phyloP scores from a whole-genome alignment of 1,140 invertebrate species.

The Carposina sasakii region DNA sequence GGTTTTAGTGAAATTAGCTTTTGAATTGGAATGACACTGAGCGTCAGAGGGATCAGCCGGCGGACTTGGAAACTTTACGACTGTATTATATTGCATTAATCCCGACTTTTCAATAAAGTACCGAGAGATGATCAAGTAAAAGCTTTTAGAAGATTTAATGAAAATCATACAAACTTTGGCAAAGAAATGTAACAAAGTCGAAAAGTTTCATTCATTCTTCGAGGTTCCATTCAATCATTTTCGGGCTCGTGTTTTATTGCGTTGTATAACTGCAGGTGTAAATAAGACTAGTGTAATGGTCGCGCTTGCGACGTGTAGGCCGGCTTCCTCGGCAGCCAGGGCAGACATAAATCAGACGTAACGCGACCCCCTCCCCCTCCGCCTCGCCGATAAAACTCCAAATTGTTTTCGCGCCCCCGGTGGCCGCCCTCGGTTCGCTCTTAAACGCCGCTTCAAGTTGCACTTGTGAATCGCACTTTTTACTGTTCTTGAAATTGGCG shows the following conservation, averaged over 20 bases:
- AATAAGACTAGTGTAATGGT: too few relatives aligned
- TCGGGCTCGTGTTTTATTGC: too few relatives aligned
- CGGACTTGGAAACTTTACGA: slow-evolving; percentile 34
- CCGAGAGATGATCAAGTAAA: too few relatives aligned
- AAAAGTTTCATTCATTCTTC: too few relatives aligned
- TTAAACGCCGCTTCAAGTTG: slow-evolving; percentile 70
- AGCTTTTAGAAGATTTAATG: too few relatives aligned
- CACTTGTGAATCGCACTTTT: slow-evolving; percentile 70
- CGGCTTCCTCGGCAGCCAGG: too few relatives aligned
- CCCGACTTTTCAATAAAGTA: slow-evolving; percentile 21
- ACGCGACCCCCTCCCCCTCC: slow-evolving; percentile 44
- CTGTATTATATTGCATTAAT: slow-evolving; percentile 28
- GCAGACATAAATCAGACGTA: slow-evolving; percentile 63
- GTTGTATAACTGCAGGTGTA: too few relatives aligned
- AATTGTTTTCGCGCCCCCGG: slow-evolving; percentile 68
- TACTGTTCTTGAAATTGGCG: slow-evolving; percentile 67
- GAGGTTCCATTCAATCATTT: too few relatives aligned
- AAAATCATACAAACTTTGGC: too few relatives aligned
- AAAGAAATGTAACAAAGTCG: too few relatives aligned
- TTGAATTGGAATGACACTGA: slow-evolving; percentile 60
- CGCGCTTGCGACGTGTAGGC: too few relatives aligned
- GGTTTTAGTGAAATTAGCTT: slow-evolving; percentile 69
- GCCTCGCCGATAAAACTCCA: slow-evolving; percentile 62
- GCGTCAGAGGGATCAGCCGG: slow-evolving; percentile 23
- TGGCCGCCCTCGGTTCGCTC: slow-evolving; percentile 65